These are phyloP conservation scores for Lordiphosa clarofinis DNA, from an alignment of 1,140 invertebrate genomes.

Conservation along the genomic window DNA sequence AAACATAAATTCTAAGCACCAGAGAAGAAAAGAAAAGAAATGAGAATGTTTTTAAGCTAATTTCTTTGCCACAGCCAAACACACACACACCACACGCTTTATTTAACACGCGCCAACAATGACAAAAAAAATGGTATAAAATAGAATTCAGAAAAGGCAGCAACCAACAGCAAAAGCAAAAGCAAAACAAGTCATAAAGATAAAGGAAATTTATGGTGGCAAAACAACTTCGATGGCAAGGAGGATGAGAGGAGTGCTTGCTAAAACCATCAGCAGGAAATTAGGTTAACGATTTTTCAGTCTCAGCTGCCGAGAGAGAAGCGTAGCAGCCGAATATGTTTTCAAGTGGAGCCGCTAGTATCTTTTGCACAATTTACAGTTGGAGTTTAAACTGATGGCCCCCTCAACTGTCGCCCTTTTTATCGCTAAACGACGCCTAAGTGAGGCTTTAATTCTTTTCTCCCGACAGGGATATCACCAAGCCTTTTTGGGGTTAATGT, in stretches of 20 bases:
- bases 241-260: background rate
- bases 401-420: constrained; percentile 54
- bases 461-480: constrained; percentile 59
- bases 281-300: constrained; percentile 77
- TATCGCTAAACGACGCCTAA: constrained; percentile 75
- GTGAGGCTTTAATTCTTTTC: constrained; percentile 58
- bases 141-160: constrained; percentile 44
- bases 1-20: constrained; percentile 30
- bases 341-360: constrained; percentile 16
- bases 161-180: constrained; percentile 24
- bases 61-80: constrained; percentile 5
- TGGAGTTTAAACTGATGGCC: constrained; percentile 60
- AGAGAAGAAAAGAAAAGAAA: constrained; percentile 10
- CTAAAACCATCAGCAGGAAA: constrained; percentile 45
- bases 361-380: constrained; percentile 49
- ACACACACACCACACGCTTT: constrained; percentile 29
- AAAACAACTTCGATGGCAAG: constrained; percentile 40
- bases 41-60: constrained; percentile 46
- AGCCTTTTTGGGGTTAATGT: constrained; percentile 34
- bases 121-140: constrained; percentile 44
- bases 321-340: constrained; percentile 47
- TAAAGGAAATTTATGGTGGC: constrained; percentile 72
- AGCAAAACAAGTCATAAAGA: constrained; percentile 76
- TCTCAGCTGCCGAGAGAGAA: constrained; percentile 36
- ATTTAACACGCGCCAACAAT: constrained; percentile 52